phyloP scores from a whole-genome alignment of 2,888 invertebrate genomes.

The Ophion obscuratus region DNA sequence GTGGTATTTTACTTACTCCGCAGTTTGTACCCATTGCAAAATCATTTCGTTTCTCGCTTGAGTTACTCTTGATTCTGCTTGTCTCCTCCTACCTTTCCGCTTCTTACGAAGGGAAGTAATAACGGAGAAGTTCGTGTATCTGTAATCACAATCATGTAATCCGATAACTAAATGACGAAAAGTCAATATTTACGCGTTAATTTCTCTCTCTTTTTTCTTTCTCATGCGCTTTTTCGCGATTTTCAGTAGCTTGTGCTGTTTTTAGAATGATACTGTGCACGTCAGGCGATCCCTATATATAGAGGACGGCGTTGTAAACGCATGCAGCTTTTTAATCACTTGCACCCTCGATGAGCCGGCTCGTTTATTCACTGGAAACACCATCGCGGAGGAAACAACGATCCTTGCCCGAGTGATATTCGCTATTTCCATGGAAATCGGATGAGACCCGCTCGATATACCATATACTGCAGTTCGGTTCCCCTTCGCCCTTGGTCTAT shows the following conservation, averaged over 20 bases:
- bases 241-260: not conserved
- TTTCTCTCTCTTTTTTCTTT: not conserved
- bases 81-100: too few species aligned
- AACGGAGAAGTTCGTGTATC: too few species aligned
- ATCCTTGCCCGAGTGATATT: slow-evolving; percentile 69
- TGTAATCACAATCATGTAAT: too few species aligned
- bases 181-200: too few species aligned
- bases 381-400: slow-evolving; percentile 19
- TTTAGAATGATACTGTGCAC: slow-evolving; percentile 32
- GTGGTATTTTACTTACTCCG: too few species aligned
- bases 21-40: too few species aligned
- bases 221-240: not conserved
- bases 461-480: slow-evolving; percentile 8
- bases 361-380: slow-evolving; percentile 16
- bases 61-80: too few species aligned
- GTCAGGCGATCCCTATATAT: slow-evolving; percentile 16
- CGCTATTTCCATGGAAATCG: slow-evolving; percentile 78
- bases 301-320: slow-evolving; percentile 68
- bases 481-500: not conserved
- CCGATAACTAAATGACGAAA: too few species aligned
- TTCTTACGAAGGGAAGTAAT: too few species aligned
- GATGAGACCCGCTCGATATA: slow-evolving; percentile 39
- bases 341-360: slow-evolving; percentile 49
- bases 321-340: slow-evolving; percentile 76
- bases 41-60: too few species aligned